A percentile compares a stretch with the other conserved stretches of the same genome.
Evolutionary conservation across 1,140 invertebrate genomes (phyloP).

Genomic region (Polypedilum pembai): DNA sequence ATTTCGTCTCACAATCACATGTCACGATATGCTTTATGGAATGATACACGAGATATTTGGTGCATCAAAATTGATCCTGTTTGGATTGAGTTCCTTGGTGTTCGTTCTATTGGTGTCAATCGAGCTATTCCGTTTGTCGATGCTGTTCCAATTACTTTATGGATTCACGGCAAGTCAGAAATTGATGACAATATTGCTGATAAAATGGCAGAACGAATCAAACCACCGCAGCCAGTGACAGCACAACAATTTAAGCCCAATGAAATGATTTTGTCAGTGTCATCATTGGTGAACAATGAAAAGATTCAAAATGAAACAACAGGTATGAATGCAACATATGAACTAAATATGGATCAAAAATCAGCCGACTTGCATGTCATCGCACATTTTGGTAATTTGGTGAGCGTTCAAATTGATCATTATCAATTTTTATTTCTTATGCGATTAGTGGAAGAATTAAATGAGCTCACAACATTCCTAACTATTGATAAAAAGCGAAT

Average conservation of each 20-base stretch:
- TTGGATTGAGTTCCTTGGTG: conserved; percentile 84
- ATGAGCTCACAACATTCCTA: conserved; percentile 71
- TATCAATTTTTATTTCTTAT: conserved; percentile 87
- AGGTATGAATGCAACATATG: conserved; percentile 26
- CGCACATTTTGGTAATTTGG: conserved; percentile 66
- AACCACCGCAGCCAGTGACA: background rate
- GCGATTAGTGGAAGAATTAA: conserved; percentile 70
- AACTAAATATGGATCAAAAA: conserved; percentile 32
- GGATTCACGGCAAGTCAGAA: conserved; percentile 50
- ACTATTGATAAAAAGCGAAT: conserved; percentile 69
- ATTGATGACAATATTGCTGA: conserved; percentile 11
- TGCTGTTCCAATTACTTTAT: conserved; percentile 78
- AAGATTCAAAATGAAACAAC: background rate
- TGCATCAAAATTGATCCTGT: conserved; percentile 79
- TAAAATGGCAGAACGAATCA: background rate
- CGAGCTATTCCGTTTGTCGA: conserved; percentile 81
- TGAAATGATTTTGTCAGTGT: conserved; percentile 22
- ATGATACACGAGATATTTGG: conserved; percentile 79
- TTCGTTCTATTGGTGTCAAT: conserved; percentile 60
- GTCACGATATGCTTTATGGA: conserved; percentile 65
- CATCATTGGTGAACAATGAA: background rate
- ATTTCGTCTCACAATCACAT: conserved; percentile 37
- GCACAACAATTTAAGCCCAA: background rate
- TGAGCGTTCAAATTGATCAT: conserved; percentile 83
- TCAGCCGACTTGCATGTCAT: conserved; percentile 59